Percentiles rank a stretch among this genome's conserved stretches.
Evolutionary conservation across 2,113 vertebrate species (phyloP).

Genomic region (Tauraco erythrolophus): DNA sequence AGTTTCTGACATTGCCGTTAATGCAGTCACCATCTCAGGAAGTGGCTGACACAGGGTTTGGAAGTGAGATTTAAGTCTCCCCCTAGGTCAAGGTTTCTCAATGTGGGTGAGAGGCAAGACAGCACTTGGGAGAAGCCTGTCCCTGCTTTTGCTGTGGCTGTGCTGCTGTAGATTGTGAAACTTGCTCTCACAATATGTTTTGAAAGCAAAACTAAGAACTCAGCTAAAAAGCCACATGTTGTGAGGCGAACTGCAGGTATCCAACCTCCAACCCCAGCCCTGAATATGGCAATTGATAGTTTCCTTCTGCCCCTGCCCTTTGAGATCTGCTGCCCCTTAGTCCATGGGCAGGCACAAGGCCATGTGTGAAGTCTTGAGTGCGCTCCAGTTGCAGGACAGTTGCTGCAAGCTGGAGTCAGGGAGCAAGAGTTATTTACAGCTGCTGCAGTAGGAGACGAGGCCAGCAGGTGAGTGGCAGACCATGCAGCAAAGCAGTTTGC

Average conservation of each 20-base stretch:
- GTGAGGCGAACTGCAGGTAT: neutral
- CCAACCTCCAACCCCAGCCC: neutral
- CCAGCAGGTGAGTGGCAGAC: neutral
- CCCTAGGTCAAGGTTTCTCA: slow-evolving; percentile 8
- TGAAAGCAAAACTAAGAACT: slow-evolving; percentile 10
- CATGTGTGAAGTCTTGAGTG: neutral
- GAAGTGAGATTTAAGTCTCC: neutral
- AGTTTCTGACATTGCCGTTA: neutral
- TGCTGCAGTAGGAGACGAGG: neutral
- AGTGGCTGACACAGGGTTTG: neutral
- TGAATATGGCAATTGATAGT: neutral
- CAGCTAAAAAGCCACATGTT: neutral
- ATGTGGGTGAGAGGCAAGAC: neutral
- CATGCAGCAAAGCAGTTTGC: neutral
- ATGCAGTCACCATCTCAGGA: neutral
- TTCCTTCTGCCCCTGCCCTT: neutral
- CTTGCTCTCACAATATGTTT: neutral
- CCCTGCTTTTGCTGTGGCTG: neutral
- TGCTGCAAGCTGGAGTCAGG: neutral
- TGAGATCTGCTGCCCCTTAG: neutral
- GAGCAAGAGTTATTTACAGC: neutral
- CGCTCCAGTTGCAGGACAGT: neutral
- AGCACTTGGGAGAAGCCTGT: neutral
- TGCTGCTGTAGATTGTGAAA: neutral
- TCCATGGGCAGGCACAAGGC: neutral